These are phyloP conservation scores for Myotis lucifugus DNA, from an alignment of 2,113 vertebrate genomes.

Conservation along the genomic window DNA sequence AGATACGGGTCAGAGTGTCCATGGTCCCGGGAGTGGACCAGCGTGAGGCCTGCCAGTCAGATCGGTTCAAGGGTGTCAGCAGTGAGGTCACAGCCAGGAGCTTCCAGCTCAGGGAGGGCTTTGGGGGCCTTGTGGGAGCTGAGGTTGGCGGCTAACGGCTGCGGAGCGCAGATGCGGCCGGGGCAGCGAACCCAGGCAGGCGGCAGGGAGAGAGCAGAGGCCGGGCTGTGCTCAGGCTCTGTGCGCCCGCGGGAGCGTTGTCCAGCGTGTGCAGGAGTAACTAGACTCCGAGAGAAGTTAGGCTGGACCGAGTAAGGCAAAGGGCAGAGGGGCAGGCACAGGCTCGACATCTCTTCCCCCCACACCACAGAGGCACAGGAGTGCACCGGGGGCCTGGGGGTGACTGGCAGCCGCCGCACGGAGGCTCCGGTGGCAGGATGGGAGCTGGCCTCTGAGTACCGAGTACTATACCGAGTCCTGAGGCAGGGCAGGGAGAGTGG, in stretches of 20 bases:
- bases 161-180: rapidly evolving
- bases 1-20: neutral
- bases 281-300: neutral
- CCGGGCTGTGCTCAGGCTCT: rapidly evolving
- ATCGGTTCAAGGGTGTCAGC: rapidly evolving
- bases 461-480: too few relatives aligned
- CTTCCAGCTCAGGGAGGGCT: neutral
- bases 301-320: neutral
- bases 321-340: neutral
- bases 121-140: neutral
- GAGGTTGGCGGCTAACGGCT: neutral
- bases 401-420: rapidly evolving
- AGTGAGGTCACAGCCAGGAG: neutral
- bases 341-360: neutral
- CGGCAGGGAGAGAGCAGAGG: rapidly evolving
- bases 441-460: neutral
- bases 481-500: too few relatives aligned
- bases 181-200: neutral
- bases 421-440: neutral
- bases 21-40: rapidly evolving
- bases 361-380: rapidly evolving
- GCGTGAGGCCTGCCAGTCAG: rapidly evolving
- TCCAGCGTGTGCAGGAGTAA: too few relatives aligned
- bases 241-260: rapidly evolving
- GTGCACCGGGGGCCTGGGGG: neutral